Evolutionary conservation across 2,888 invertebrate species (phyloP).

Genomic region (Chorisops tibialis): DNA sequence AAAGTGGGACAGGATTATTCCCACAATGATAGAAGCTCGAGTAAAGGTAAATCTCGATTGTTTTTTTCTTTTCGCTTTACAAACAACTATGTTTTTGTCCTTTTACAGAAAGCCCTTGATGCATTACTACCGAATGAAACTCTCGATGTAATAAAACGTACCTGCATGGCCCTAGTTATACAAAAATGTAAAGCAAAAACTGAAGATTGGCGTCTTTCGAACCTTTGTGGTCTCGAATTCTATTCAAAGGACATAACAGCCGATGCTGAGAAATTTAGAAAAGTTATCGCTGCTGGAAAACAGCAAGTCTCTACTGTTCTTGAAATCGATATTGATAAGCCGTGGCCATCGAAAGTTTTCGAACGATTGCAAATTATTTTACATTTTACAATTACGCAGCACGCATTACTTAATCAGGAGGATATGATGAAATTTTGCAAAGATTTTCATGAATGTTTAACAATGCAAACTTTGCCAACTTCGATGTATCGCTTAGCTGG

Average conservation of each 20-base stretch:
- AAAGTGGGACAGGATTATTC: constrained; percentile 42
- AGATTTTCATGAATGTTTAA: constrained; percentile 39
- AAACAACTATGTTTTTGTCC: no score
- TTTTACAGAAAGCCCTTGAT: constrained; percentile 45
- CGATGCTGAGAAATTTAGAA: constrained; percentile 39
- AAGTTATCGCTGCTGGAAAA: constrained; percentile 29
- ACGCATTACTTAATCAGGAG: constrained; percentile 38
- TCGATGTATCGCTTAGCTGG: constrained; percentile 43
- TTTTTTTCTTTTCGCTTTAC: constrained; percentile 29
- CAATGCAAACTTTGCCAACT: constrained; percentile 37
- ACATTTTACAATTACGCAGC: constrained; percentile 41
- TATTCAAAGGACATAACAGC: constrained; percentile 48
- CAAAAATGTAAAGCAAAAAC: constrained; percentile 55
- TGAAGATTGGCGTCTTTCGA: constrained; percentile 57
- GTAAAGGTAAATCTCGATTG: constrained; percentile 38
- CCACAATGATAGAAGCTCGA: constrained; percentile 41
- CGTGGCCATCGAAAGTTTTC: constrained; percentile 42
- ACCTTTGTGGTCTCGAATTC: constrained; percentile 47
- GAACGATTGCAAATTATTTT: constrained; percentile 45
- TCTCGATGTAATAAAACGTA: constrained; percentile 52
- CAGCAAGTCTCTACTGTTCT: constrained; percentile 39
- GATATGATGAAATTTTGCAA: constrained; percentile 37
- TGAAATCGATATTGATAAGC: constrained; percentile 35
- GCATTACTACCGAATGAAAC: constrained; percentile 57
- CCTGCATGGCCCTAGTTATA: constrained; percentile 55